Base-by-base conservation (phyloP, 64 coral and sea anemone genomes). In the Pocillopora verrucosa region DNA sequence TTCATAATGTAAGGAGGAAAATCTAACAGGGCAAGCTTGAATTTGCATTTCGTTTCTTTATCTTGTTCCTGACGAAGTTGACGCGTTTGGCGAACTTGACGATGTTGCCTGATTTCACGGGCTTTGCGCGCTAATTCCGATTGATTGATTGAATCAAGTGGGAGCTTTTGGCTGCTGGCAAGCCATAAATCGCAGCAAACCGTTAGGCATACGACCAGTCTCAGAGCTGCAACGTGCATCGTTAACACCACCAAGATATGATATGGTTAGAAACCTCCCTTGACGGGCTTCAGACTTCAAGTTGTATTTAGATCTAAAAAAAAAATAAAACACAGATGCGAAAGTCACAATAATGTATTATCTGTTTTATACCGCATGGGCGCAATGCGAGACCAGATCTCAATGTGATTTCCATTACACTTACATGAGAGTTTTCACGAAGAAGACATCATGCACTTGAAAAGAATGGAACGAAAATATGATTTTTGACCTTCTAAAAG, bases 1-100 rank as follows among this genome's bases (percentile, higher is more conserved):
- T 85, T 85, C 37, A 72, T 85, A 3, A 85, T 65, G 38, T 85
- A 85, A 45, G 82, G 82, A 56, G 64, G 82, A 85, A 85, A 85
- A 10, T 85, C 37, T 14, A 85, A 10, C 37, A 85, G 11, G 17
- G 82, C 82, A 1, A 45, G 11, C 0, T 11, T 57, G 82, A 72
- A 85, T 22, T 16, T 57, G 24, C 65, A 85, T 20, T 62, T 17
- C 2, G 61, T 62, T 62, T 62, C 16, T 12, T n/a, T n/a, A n/a
- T 17, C 16, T 12, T 12, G 61, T 1, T 24, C n/a, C 19, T 10
- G 61, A 62, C 61, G 2, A 62, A 10, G 61, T 62, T 10, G 67
- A 70, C 22, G 1, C 22, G 67, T 11, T 24, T 70, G 67, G 6
- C 67, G 67, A 20, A 11, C 67, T 9, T 56, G 36, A 56, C 75